Percentiles rank a stretch among this genome's conserved stretches.
Evolutionary conservation across 37 sponge, comb jelly and placozoan genomes (phyloP).

Genomic region (Diacarnus erythraeanus): DNA sequence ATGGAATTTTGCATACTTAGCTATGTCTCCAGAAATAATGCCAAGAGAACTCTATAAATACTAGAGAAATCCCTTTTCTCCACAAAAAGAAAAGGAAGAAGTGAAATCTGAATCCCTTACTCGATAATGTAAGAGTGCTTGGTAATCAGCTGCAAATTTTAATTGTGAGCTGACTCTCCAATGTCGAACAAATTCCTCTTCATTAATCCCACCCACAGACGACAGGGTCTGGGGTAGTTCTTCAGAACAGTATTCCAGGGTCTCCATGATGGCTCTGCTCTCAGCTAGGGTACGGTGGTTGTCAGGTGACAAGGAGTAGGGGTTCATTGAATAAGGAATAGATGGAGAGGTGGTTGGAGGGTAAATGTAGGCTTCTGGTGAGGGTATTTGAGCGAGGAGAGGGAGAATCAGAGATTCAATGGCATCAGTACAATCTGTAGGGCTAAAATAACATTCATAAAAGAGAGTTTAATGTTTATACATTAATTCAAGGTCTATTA

Average conservation of each 20-base stretch:
- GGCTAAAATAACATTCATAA: neutral
- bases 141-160: neutral
- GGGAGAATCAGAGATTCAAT: constrained; percentile 6
- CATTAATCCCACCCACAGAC: neutral
- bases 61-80: too few relatives aligned
- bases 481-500: too few relatives aligned
- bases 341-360: constrained; percentile 1
- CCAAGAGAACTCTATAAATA: too few relatives aligned
- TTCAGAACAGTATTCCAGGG: too few relatives aligned
- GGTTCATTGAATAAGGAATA: too few relatives aligned
- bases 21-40: too few relatives aligned
- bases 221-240: neutral
- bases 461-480: too few relatives aligned
- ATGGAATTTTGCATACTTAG: too few relatives aligned
- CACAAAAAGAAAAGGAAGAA: too few relatives aligned
- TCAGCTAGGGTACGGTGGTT: neutral
- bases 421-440: neutral
- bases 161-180: neutral
- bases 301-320: neutral
- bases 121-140: too few relatives aligned
- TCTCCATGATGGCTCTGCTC: neutral
- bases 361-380: neutral
- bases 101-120: too few relatives aligned
- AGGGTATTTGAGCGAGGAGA: constrained; percentile 10
- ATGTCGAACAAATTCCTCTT: neutral